A percentile compares a stretch with the other conserved stretches of the same genome.
Evolutionary conservation across 2,888 invertebrate species (phyloP).

Genomic region (Drosophila siamana): DNA sequence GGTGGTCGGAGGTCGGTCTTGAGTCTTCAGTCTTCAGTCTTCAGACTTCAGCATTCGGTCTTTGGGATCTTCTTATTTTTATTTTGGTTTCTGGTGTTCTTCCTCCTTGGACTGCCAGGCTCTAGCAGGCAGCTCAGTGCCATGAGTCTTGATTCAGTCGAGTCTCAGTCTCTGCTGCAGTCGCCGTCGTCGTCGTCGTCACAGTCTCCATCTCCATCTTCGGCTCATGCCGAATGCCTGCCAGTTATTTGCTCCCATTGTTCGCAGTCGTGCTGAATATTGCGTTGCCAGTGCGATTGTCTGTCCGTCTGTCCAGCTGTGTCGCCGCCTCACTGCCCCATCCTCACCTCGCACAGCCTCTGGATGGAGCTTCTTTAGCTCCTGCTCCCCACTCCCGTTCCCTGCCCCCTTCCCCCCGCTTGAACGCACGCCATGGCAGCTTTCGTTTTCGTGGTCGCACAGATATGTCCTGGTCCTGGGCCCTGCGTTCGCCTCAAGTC

Average conservation of each 20-base stretch:
- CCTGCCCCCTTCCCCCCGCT: conserved; percentile 22
- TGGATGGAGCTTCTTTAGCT: conserved; percentile 24
- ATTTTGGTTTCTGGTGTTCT: not conserved
- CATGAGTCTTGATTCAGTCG: conserved; percentile 15
- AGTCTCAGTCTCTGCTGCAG: not conserved
- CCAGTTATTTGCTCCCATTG: conserved; percentile 81
- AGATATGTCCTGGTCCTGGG: conserved; percentile 42
- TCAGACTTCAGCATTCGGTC: too few species aligned
- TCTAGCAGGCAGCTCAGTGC: not conserved
- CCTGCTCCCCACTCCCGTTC: not conserved
- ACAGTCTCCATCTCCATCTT: conserved; percentile 32
- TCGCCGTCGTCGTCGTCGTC: conserved; percentile 2
- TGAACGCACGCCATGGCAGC: conserved; percentile 56
- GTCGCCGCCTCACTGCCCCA: not conserved
- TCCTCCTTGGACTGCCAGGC: not conserved
- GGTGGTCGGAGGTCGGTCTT: conserved; percentile 65
- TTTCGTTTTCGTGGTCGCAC: conserved; percentile 56
- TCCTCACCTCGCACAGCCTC: conserved; percentile 21
- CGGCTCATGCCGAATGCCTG: conserved; percentile 72
- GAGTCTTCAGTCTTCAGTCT: conserved; percentile 11
- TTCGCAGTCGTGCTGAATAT: conserved; percentile 76
- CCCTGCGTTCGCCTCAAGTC: conserved; percentile 78
- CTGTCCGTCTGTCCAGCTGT: not conserved
- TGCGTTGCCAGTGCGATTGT: conserved; percentile 56
- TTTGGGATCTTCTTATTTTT: not conserved